Base-by-base conservation (phyloP, 2,888 invertebrate species). In the Cyclophora punctaria region DNA sequence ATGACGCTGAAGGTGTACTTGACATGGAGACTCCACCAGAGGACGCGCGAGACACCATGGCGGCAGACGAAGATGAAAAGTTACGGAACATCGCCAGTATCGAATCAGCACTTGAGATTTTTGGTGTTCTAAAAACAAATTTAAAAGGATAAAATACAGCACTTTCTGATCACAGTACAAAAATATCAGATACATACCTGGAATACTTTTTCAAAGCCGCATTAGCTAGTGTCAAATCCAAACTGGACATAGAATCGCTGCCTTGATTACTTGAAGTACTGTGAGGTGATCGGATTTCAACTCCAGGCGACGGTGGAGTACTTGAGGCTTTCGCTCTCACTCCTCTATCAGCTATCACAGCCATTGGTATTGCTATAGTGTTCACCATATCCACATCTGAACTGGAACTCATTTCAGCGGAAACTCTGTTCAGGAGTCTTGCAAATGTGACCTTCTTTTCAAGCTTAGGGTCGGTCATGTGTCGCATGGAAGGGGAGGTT, bases 381-480 rank as follows among this genome's bases (percentile, higher is more conserved):
- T 88, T 87, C 44, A 83, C 86, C 78, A 90, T 88, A 71, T 93
- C 93, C 52, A 93, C 89, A 55, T 93, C 93, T 0, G 93, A 93
- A 50, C 93, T 92, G 0, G 93, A 93, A 67, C 92, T 93, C 92
- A 94, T 93, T 84, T 94, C 94, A 5, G 93, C 92, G 6, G 93
- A 93, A 3, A 94, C 93, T 78, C 92, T 93, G 69, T 92, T 94
- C 34, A 94, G 75, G 47, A 94, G 77, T 57, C 93, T 89, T 0
- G 94, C 94, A 69, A 94, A 94, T 0, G 94, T 94, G 4, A 94
- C 94, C 77, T 94, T 94, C 81, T 94, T 94, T 70, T 94, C 94
- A 49, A 93, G 77, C 67, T 93, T 94, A 6, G 92, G 91, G 76
- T 93, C 93, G 46, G 89, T 90, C 57, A 91, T 80, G 49, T 91